phyloP scores from a whole-genome alignment of 1,140 invertebrate species.

The Prorops nasuta region DNA sequence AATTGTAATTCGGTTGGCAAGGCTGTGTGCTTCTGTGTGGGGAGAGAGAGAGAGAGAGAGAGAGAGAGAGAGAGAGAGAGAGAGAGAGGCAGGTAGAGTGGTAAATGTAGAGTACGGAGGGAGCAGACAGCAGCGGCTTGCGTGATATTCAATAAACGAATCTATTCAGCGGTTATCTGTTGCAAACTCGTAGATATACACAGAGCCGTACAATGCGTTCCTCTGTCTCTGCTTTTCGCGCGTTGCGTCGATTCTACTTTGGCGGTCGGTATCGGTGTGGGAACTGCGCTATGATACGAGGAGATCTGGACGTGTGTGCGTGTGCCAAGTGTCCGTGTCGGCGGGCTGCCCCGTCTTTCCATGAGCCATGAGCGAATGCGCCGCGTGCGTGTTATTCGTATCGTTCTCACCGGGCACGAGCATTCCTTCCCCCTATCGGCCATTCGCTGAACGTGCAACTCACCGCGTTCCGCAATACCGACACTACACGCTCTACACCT shows the following conservation, averaged over 20 bases:
- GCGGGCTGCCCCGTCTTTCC: slow-evolving; percentile 3
- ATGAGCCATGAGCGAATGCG: slow-evolving; percentile 6
- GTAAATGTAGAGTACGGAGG: neutral
- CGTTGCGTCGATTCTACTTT: too few species aligned
- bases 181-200: slow-evolving; percentile 38
- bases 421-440: neutral
- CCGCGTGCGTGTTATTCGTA: slow-evolving; percentile 16
- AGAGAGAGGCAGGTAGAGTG: slow-evolving; percentile 2
- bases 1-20: neutral
- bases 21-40: too few species aligned
- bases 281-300: slow-evolving; percentile 9
- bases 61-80: neutral
- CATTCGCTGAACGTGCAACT: neutral
- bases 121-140: slow-evolving; percentile 20
- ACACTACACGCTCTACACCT: too few species aligned
- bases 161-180: slow-evolving; percentile 46
- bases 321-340: neutral
- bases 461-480: neutral
- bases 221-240: neutral
- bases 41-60: neutral
- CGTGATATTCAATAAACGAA: slow-evolving; percentile 47
- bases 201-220: slow-evolving; percentile 14
- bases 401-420: slow-evolving; percentile 2
- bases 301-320: neutral
- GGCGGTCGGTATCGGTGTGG: too few species aligned